phyloP scores from a whole-genome alignment of 2,113 vertebrate species.

The Harpagus bidentatus region DNA sequence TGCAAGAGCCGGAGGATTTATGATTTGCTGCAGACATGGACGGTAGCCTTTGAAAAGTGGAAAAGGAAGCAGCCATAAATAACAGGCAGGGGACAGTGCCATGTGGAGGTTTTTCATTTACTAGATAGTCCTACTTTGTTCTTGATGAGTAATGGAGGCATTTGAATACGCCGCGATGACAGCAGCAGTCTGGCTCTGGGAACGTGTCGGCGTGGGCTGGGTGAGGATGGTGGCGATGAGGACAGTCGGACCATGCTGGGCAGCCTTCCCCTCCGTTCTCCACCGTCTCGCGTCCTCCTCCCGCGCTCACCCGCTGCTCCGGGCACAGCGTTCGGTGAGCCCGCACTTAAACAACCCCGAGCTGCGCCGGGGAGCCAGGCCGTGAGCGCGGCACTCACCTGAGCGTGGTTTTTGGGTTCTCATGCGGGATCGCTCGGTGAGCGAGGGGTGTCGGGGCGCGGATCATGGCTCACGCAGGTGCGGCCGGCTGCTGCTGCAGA shows the following conservation, averaged over 20 bases:
- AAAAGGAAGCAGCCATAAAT: constrained; percentile 23
- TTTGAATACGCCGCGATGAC: constrained; percentile 8
- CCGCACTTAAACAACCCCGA: neutral
- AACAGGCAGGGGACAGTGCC: constrained; percentile 14
- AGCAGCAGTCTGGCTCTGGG: constrained; percentile 42
- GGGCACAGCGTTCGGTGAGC: neutral
- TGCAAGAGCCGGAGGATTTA: neutral
- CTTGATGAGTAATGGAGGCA: constrained; percentile 51
- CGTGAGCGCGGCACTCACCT: neutral
- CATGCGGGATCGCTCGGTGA: neutral
- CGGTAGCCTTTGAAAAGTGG: constrained; percentile 16
- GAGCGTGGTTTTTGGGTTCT: neutral
- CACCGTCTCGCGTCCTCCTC: neutral
- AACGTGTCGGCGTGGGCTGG: constrained; percentile 29
- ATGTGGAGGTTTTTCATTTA: constrained; percentile 17
- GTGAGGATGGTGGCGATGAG: constrained; percentile 6
- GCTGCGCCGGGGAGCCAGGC: neutral
- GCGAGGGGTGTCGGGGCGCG: neutral
- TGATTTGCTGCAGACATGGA: neutral
- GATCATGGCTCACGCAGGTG: neutral
- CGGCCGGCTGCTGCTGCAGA: constrained; percentile 2
- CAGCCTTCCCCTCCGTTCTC: neutral
- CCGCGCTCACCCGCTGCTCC: neutral
- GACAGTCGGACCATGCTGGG: neutral
- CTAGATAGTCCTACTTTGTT: constrained; percentile 28